These are phyloP conservation scores for Anolis apletophallus DNA, from an alignment of 2,797 vertebrate genomes.

Conservation along the genomic window DNA sequence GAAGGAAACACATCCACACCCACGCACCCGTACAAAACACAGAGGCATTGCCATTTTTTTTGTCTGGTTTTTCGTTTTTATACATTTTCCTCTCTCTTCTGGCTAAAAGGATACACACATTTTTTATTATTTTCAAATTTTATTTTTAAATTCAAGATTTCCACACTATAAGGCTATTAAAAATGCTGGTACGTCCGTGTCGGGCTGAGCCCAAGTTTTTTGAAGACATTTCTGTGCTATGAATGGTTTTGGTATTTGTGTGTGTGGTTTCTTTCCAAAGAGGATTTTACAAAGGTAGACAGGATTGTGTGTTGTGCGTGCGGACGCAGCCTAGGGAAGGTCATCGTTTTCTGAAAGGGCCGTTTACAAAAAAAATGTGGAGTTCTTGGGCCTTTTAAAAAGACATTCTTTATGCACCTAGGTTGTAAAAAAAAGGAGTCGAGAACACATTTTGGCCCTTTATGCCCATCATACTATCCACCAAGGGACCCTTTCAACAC, in stretches of 20 bases:
- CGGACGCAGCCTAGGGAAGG: neutral
- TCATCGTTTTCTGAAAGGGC: neutral
- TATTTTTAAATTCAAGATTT: slow-evolving; percentile 34
- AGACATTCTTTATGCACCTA: neutral
- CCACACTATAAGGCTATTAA: slow-evolving; percentile 44
- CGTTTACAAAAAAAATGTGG: neutral
- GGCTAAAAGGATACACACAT: slow-evolving; percentile 23
- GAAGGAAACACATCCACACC: neutral
- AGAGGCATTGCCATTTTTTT: slow-evolving; percentile 1
- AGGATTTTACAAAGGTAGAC: neutral
- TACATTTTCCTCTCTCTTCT: neutral
- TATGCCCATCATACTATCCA: no score
- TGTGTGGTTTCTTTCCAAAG: neutral
- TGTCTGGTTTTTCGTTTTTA: neutral
- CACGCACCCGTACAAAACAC: slow-evolving; percentile 7
- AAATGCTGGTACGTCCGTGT: slow-evolving; percentile 31
- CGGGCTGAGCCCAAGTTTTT: neutral
- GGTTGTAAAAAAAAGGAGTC: neutral
- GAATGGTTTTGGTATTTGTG: neutral
- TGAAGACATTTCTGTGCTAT: neutral
- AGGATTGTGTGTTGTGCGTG: neutral
- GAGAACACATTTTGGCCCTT: no score
- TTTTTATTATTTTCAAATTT: neutral
- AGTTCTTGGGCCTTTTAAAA: neutral
- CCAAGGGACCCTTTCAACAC: no score